Evolutionary conservation across 2,113 vertebrate genomes (phyloP).

Genomic region (Anthoscopus minutus): DNA sequence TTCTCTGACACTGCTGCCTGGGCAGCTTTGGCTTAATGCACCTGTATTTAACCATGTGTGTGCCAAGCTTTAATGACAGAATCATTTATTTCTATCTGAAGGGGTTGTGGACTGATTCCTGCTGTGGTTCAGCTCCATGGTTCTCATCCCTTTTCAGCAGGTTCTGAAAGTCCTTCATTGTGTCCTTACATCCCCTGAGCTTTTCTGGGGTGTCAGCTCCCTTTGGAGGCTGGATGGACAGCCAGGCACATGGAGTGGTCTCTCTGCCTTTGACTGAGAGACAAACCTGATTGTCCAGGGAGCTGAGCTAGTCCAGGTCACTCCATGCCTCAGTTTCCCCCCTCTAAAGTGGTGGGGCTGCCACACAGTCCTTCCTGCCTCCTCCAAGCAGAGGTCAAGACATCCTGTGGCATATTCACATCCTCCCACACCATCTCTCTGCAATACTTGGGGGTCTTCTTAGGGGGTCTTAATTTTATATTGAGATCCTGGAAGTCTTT

Average conservation of each 20-base stretch:
- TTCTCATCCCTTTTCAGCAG: background rate
- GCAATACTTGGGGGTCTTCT: background rate
- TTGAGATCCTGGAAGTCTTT: background rate
- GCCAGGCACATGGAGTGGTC: background rate
- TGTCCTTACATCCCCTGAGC: accelerated
- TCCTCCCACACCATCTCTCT: background rate
- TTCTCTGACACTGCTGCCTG: background rate
- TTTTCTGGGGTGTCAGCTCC: background rate
- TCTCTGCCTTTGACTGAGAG: background rate
- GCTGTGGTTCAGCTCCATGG: background rate
- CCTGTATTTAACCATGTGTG: background rate
- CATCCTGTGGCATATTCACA: background rate
- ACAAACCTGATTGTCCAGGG: background rate
- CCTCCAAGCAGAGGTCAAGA: background rate
- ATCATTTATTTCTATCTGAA: background rate
- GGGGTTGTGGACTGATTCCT: background rate
- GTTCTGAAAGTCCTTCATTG: accelerated
- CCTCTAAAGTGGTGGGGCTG: background rate
- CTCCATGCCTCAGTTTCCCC: background rate
- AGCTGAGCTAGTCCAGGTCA: background rate
- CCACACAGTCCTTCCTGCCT: background rate
- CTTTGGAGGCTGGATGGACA: background rate
- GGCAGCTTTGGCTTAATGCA: background rate
- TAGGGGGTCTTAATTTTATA: background rate
- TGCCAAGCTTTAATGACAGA: background rate